These are phyloP conservation scores for Solenodon paradoxus DNA, from an alignment of 2,113 vertebrate genomes.

Conservation along the genomic window DNA sequence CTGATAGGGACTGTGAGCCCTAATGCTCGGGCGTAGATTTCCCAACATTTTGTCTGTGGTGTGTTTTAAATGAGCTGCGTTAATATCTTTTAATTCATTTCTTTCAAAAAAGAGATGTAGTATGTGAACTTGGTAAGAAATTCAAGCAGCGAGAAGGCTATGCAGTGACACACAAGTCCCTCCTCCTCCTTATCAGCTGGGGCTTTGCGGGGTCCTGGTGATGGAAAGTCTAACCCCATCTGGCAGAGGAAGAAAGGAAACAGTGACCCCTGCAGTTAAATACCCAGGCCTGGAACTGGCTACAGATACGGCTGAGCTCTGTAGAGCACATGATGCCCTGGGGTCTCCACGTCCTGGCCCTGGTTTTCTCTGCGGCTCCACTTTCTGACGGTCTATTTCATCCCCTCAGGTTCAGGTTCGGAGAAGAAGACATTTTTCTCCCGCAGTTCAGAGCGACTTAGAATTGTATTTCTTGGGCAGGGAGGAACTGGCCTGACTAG, in stretches of 20 bases:
- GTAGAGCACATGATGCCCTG: fast-evolving
- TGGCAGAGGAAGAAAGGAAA: neutral
- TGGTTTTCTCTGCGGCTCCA: neutral
- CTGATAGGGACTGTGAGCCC: neutral
- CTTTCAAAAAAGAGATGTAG: neutral
- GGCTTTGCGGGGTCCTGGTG: neutral
- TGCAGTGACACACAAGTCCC: neutral
- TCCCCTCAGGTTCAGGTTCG: neutral
- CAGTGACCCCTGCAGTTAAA: too few species aligned
- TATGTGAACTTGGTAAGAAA: neutral
- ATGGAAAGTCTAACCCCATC: neutral
- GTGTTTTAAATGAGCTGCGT: neutral
- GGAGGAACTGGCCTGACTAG: neutral
- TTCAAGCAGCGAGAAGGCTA: neutral
- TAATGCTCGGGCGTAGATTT: neutral
- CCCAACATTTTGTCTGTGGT: neutral
- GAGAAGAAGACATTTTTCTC: neutral
- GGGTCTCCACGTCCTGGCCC: neutral
- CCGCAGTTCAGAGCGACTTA: fast-evolving
- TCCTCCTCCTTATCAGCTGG: neutral
- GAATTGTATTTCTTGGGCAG: neutral
- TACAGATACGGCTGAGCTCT: neutral
- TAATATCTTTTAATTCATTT: neutral
- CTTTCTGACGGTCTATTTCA: fast-evolving
- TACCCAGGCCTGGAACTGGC: neutral